phyloP scores from a whole-genome alignment of 2,113 vertebrate species.

The Accipiter cooperii region DNA sequence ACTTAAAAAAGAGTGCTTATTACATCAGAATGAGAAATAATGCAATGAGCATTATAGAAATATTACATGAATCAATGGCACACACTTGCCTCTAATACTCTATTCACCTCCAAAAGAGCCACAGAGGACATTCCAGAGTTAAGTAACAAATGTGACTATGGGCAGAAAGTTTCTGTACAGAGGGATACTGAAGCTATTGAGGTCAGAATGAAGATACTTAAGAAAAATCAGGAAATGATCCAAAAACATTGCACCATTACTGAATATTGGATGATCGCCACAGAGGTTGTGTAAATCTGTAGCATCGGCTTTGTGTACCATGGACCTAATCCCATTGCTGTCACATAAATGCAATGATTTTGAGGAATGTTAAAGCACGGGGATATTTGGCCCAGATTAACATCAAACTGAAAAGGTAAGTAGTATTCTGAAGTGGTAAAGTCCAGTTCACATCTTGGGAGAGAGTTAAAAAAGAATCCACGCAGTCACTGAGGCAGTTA shows the following conservation, averaged over 20 bases:
- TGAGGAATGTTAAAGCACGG: not conserved
- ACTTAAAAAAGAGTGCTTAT: not conserved
- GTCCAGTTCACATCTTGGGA: not conserved
- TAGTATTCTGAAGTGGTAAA: not conserved
- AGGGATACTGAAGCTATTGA: not conserved
- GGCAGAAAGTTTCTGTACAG: not conserved
- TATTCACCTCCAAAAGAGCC: not conserved
- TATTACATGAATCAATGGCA: not conserved
- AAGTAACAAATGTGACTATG: not conserved
- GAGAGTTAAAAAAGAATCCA: not conserved
- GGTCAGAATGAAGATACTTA: not conserved
- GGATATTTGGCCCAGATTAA: not conserved
- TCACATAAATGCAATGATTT: not conserved
- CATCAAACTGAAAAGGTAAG: not conserved
- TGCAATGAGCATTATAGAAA: not conserved
- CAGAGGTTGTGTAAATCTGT: not conserved
- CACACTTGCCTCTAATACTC: not conserved
- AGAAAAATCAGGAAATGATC: not conserved
- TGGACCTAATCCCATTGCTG: not conserved
- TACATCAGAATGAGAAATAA: not conserved
- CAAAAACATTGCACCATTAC: not conserved
- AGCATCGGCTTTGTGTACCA: not conserved
- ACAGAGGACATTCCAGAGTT: not conserved
- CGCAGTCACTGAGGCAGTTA: not conserved
- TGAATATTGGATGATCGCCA: not conserved